Conservation (phyloP, 30 jellyfish, hydroid and myxozoan genomes). For the Aurelia coerulea region DNA sequence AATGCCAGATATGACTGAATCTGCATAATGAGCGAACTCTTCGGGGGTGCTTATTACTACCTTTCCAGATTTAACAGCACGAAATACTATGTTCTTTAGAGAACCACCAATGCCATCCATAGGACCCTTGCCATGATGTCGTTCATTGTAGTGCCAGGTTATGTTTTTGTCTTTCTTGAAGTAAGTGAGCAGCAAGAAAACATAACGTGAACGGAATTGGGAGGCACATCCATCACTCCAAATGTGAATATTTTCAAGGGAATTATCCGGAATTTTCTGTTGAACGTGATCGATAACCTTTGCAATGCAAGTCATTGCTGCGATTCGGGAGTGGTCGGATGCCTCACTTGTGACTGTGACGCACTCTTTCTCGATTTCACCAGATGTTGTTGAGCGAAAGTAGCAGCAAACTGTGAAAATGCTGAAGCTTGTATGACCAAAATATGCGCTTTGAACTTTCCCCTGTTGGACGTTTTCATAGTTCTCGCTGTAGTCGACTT, state of each 20-base stretch:
- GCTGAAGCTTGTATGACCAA: slow-evolving; percentile 23
- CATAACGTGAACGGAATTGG: slow-evolving; percentile 42
- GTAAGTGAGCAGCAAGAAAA: slow-evolving; percentile 17
- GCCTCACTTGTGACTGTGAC: slow-evolving; percentile 32
- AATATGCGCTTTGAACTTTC: slow-evolving; percentile 48
- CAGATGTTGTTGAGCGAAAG: neutral
- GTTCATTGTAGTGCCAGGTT: slow-evolving; percentile 44
- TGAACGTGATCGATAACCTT: neutral
- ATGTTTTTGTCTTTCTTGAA: neutral
- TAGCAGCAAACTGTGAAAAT: too few relatives aligned
- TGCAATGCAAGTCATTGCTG: slow-evolving; percentile 14
- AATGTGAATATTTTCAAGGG: neutral
- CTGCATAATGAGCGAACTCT: slow-evolving; percentile 56
- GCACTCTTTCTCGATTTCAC: neutral
- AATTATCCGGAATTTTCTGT: slow-evolving; percentile 19
- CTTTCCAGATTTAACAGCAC: slow-evolving; percentile 49
- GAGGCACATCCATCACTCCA: slow-evolving; percentile 62
- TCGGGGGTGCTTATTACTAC: slow-evolving; percentile 25
- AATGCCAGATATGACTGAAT: slow-evolving; percentile 2
- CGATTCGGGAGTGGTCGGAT: slow-evolving; percentile 10
- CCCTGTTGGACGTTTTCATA: slow-evolving; percentile 35
- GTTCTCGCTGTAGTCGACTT: slow-evolving; percentile 49
- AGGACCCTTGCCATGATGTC: slow-evolving; percentile 66
- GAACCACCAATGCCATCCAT: slow-evolving; percentile 64
- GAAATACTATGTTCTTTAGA: slow-evolving; percentile 15